These are phyloP conservation scores for Urocynchramus pylzowi DNA, from an alignment of 2,113 vertebrate species.

Conservation along the genomic window DNA sequence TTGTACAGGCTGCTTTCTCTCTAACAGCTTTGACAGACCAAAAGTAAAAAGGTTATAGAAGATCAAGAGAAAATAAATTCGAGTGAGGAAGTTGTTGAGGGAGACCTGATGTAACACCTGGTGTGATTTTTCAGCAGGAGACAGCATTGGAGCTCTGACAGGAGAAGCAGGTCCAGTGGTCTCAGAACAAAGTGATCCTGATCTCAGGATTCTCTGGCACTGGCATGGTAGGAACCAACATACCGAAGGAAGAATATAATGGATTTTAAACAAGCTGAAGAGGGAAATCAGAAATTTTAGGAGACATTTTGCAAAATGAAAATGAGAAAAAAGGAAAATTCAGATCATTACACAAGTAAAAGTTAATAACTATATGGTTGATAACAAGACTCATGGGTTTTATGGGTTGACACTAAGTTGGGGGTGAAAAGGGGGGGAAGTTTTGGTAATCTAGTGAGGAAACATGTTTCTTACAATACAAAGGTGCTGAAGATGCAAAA, in stretches of 20 bases:
- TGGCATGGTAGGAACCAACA: neutral
- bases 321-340: neutral
- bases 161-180: neutral
- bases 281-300: neutral
- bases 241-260: neutral
- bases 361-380: neutral
- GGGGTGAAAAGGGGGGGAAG: fast-evolving
- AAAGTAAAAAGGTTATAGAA: neutral
- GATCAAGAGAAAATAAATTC: neutral
- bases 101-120: neutral
- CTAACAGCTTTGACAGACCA: neutral
- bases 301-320: neutral
- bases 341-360: neutral
- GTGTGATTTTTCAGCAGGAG: neutral
- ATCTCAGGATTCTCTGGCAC: neutral
- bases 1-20: neutral
- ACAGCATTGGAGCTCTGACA: neutral
- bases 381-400: neutral
- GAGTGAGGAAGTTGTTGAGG: neutral
- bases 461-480: neutral
- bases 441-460: neutral
- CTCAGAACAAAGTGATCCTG: neutral
- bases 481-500: neutral
- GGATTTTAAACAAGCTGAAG: neutral
- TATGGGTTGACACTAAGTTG: neutral